phyloP scores from a whole-genome alignment of 2,113 vertebrate species.

The Spermophilus dauricus region DNA sequence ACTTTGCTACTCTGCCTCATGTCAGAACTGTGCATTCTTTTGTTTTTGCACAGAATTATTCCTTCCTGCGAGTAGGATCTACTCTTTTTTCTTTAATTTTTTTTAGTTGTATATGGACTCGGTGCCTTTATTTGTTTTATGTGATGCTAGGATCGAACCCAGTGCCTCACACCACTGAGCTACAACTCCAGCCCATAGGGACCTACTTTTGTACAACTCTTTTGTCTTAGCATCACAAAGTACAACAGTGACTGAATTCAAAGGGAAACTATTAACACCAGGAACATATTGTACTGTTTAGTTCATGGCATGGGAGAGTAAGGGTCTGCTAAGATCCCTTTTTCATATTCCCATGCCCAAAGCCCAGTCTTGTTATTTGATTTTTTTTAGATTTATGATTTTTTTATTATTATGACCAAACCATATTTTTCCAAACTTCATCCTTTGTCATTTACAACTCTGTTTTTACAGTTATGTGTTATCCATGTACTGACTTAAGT shows the following conservation, averaged over 20 bases:
- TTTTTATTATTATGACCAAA: not conserved
- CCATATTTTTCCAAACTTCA: not conserved
- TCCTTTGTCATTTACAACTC: not conserved
- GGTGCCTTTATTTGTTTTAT: no score
- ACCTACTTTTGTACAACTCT: not conserved
- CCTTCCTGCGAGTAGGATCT: not conserved
- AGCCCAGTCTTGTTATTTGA: not conserved
- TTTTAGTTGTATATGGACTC: no score
- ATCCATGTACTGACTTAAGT: not conserved
- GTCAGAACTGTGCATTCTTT: not conserved
- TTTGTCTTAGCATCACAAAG: not conserved
- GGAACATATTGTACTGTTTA: not conserved
- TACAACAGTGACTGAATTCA: not conserved
- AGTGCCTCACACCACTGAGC: no score
- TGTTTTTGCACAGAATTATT: not conserved
- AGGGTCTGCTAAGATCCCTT: not conserved
- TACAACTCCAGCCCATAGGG: no score
- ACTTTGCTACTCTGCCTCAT: not conserved
- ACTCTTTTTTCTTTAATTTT: not conserved
- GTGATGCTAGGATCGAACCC: no score
- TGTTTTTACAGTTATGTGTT: not conserved
- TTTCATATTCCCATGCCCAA: not conserved
- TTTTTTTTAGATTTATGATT: no score
- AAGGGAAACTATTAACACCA: not conserved
- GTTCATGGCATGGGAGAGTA: fast-evolving